Base-by-base conservation (phyloP, 2,797 vertebrate species). In the Pristis pectinata region DNA sequence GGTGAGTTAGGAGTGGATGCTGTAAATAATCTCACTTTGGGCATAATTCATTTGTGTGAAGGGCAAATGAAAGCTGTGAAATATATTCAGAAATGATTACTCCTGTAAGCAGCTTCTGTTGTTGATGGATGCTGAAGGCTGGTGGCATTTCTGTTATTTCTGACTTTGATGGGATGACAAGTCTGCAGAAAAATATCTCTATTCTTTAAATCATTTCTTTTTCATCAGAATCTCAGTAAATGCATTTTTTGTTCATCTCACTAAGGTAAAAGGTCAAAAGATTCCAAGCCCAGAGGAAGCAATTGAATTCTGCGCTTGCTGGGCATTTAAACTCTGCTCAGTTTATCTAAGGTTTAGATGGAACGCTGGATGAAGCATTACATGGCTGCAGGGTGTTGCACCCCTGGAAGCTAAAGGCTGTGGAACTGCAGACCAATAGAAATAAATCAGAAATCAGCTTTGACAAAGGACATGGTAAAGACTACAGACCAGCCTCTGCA, bases 21-120 rank as follows among this genome's bases (percentile, higher is more conserved):
- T 76, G 70, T 76, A 94, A n/a, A 94, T 94, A 94, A 94, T 74
- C 92, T 44, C 19, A 76, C 70, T 76, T 94, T 74, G 92, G 24
- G 49, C 30, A 94, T 74, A 94, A 94, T 94, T 49, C 92, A 94
- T 94, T 93, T 1, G 27, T 34, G 1, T 94, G 92, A 76, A 22
- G 92, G 30, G 72, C 92, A 74, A 53, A 76, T 72, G 67, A 53
- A 94, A 53, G 70, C 44, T 94, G 67, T 76, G 92, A 94, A 94
- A 94, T 72, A 34, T 76, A 94, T 94, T 94, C 49, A 76, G 53
- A 94, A 94, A 53, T 30, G 44, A 94, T 94, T 94, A 76, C 49
- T 49, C 74, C 44, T 53, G 72, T 76, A 53, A 76, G 92, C 27
- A 30, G 49, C 70, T 56, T 94, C 27, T 74, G 72, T 30, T 94